A percentile compares a stretch with the other conserved stretches of the same genome.
Evolutionary conservation across 2,113 vertebrate genomes (phyloP).

Genomic region (Bubo bubo): DNA sequence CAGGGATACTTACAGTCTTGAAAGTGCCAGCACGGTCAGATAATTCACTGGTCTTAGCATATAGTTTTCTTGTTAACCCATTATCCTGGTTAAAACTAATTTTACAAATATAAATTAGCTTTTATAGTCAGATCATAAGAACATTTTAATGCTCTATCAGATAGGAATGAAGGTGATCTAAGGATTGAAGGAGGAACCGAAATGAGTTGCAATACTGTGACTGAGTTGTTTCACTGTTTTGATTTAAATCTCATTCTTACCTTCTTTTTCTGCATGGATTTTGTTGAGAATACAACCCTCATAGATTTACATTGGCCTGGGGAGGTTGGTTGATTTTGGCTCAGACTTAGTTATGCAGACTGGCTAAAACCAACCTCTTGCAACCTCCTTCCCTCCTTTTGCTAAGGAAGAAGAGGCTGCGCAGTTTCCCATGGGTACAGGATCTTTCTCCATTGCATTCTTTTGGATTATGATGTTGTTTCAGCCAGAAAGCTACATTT

Average conservation of each 20-base stretch:
- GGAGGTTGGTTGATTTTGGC: background rate
- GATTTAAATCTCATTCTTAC: background rate
- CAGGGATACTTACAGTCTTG: background rate
- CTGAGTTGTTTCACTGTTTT: background rate
- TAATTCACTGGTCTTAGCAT: background rate
- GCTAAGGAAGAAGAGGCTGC: background rate
- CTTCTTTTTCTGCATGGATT: background rate
- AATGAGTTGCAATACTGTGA: background rate
- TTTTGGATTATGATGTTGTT: background rate
- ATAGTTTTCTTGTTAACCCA: background rate
- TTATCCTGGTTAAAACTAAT: background rate
- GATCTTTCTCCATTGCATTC: background rate
- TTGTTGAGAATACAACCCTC: background rate
- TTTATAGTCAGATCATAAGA: background rate
- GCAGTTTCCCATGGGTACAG: background rate
- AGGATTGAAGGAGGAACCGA: background rate
- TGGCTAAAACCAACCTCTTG: background rate
- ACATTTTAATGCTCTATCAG: background rate
- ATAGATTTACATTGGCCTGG: background rate
- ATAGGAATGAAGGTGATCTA: background rate
- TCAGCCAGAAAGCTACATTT: background rate
- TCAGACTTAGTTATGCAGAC: background rate
- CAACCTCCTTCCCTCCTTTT: background rate
- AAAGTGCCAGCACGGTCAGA: background rate
- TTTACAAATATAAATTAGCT: background rate